Evolutionary conservation across 64 coral and sea anemone species (phyloP), one percentile per base, ranked within the genome.

Genomic region (Porites lutea): DNA sequence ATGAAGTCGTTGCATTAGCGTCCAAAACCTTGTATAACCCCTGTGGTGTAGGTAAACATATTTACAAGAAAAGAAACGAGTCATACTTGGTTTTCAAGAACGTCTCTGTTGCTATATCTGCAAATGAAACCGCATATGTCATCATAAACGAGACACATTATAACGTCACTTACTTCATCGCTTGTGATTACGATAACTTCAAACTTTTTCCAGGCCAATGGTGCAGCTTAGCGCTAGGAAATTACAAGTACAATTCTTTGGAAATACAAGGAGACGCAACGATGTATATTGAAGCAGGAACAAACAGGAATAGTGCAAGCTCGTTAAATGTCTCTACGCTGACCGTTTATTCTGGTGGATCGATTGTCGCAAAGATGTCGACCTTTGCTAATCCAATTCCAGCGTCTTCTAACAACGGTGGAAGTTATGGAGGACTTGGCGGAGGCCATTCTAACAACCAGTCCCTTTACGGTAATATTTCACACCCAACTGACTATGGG

Each of bases 121-220:
- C 79, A 7, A 94, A 72, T 54, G 75, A 88, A 61, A 89, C 58
- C n/a, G 88, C 86, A 37, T 94, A 91, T 51, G 73, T 80, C 50
- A 82, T 91, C 15, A 50, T 60, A 15, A 50, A 93, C 50, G 95
- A 97, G 79, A 97, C 88, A 16, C 87, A 88, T 48, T 97, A 74
- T 73, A 97, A 97, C 76, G 85, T 97, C 11, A 97, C 95, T 9
- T 97, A 97, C 82, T 87, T 82, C 48, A 97, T 97, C 54, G 88
- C 74, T 69, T 97, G 95, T 77, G 88, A 88, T 70, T 97, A 90
- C 90, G 73, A 83, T 37, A 82, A 97, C 88, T 94, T 97, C 13
- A 90, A 75, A 6, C 95, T 97, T 89, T 82, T 97, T 58, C 65
- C 95, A 63, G 91, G 88, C n/a, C 95, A 97, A 49, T 86, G 49